phyloP scores from a whole-genome alignment of 2,797 vertebrate species.

The Gallinago nigripennis region DNA sequence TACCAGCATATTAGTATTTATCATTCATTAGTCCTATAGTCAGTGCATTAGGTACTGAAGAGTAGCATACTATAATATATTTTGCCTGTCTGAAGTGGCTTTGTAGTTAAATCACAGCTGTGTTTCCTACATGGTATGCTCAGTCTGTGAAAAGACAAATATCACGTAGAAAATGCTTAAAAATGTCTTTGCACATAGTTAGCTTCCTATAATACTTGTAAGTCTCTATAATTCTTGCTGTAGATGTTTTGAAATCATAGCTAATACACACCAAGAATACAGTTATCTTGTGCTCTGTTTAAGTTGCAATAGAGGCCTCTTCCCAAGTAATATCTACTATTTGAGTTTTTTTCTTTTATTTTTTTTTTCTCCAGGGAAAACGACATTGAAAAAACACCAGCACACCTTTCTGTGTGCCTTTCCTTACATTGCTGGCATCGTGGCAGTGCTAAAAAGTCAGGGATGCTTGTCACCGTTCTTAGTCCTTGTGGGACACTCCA shows the following conservation, averaged over 20 bases:
- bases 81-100: neutral
- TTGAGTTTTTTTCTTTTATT: accelerated
- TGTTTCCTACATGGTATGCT: neutral
- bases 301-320: neutral
- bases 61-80: neutral
- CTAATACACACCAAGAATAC: neutral
- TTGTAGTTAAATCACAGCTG: neutral
- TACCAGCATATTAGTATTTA: neutral
- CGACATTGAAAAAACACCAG: neutral
- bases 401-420: neutral
- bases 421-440: neutral
- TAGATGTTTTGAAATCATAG: neutral
- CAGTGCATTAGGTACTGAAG: neutral
- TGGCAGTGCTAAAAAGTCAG: neutral
- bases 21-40: neutral
- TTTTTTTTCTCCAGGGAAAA: neutral
- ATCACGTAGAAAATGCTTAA: neutral
- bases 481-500: neutral
- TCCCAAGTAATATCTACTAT: neutral
- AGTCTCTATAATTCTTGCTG: neutral
- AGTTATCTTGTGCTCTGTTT: neutral
- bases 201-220: neutral
- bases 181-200: neutral
- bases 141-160: neutral
- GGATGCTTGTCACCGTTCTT: accelerated